Conservation (phyloP, 1,140 invertebrate species). For the Scaptomyza pallida region DNA sequence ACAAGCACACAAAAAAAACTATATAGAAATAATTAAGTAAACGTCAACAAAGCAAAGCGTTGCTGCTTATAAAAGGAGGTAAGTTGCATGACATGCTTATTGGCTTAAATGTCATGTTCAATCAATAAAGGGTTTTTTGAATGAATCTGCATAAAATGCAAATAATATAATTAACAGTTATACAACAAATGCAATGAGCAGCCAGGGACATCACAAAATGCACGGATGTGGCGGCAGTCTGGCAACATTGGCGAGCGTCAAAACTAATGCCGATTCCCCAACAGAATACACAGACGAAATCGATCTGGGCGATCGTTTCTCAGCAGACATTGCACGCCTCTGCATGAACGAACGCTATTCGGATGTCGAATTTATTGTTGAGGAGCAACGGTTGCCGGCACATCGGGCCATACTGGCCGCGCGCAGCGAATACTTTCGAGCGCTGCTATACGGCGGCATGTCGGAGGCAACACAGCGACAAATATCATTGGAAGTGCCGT, state of each 20-base stretch:
- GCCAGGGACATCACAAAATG: constrained; percentile 76
- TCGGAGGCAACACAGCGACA: constrained; percentile 93
- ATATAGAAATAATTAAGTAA: constrained; percentile 14
- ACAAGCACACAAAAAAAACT: not conserved
- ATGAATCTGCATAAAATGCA: not conserved
- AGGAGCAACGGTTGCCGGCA: constrained; percentile 92
- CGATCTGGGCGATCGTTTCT: constrained; percentile 75
- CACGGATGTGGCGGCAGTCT: constrained; percentile 34
- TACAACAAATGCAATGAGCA: constrained; percentile 55
- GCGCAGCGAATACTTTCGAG: constrained; percentile 97
- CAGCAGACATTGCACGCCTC: constrained; percentile 88
- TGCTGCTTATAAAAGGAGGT: constrained; percentile 9
- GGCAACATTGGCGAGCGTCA: constrained; percentile 32
- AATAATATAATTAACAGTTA: not conserved
- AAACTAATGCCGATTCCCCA: constrained; percentile 20
- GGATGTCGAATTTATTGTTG: constrained; percentile 95
- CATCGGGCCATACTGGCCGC: constrained; percentile 95
- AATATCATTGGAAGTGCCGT: constrained; percentile 93
- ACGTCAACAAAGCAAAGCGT: not conserved
- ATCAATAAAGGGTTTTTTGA: not conserved
- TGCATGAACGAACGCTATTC: constrained; percentile 95
- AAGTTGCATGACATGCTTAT: not conserved
- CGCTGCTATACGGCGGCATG: constrained; percentile 95
- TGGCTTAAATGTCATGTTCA: not conserved
- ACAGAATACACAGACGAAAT: constrained; percentile 61